Conservation (phyloP, 1,140 invertebrate species). For the Arion vulgaris region DNA sequence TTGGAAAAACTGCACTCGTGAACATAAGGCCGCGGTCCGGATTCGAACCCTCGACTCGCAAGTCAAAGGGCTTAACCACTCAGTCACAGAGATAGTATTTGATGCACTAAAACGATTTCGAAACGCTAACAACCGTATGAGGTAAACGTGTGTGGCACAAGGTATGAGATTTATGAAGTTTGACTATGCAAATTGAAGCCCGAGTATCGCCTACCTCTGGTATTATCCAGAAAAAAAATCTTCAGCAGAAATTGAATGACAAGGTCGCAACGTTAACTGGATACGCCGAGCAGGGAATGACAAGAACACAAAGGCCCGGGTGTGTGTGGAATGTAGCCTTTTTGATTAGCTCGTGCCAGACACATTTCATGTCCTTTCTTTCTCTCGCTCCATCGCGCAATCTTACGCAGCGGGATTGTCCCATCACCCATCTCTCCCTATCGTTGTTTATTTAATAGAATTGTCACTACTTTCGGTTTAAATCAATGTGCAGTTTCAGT, state of each 20-base stretch:
- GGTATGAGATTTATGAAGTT: neutral
- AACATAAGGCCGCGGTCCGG: too few species aligned
- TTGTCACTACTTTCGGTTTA: too few species aligned
- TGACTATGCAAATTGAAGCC: neutral
- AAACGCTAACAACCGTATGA: neutral
- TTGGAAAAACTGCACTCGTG: too few species aligned
- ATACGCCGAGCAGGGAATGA: neutral
- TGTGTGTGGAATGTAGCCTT: neutral
- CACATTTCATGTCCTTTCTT: neutral
- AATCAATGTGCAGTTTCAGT: too few species aligned
- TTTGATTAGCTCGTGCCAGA: neutral
- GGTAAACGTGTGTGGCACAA: neutral
- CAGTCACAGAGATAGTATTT: too few species aligned
- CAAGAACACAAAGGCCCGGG: neutral
- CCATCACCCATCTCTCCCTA: too few species aligned
- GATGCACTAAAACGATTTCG: neutral
- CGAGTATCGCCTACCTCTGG: neutral
- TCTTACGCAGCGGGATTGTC: neutral
- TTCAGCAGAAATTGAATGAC: neutral
- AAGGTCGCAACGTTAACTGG: neutral
- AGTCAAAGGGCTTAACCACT: too few species aligned
- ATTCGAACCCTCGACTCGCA: too few species aligned
- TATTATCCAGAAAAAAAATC: neutral
- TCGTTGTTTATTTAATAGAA: too few species aligned
- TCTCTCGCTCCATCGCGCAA: neutral